A percentile compares a stretch with the other conserved stretches of the same genome.
phyloP scores from a whole-genome alignment of 2,888 invertebrate species.

The Sericinus montela region DNA sequence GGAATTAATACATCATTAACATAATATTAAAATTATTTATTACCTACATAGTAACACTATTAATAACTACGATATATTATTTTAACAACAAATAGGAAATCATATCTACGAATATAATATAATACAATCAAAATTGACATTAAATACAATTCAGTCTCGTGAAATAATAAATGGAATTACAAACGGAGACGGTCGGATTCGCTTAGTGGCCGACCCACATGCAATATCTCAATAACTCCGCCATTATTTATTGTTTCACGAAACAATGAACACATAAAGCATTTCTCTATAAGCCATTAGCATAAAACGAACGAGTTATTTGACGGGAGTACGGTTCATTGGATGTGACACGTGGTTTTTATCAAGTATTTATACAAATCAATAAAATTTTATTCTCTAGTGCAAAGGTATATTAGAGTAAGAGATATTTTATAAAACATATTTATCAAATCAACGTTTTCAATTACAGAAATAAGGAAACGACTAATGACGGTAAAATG shows the following conservation, averaged over 20 bases:
- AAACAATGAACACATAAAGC: constrained; percentile 70
- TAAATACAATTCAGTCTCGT: constrained; percentile 23
- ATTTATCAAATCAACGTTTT: no score
- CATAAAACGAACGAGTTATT: constrained; percentile 51
- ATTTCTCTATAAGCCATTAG: constrained; percentile 66
- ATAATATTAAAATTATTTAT: no score
- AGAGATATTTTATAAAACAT: no score
- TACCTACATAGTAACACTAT: no score
- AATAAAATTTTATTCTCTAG: no score
- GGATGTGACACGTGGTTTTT: not conserved
- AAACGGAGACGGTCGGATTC: constrained; percentile 31
- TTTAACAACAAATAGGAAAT: not conserved
- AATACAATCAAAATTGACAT: constrained; percentile 4
- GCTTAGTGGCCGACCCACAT: constrained; percentile 26
- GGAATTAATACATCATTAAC: no score
- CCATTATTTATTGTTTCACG: constrained; percentile 59
- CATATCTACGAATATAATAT: not conserved
- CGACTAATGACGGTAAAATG: no score
- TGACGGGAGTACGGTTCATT: constrained; percentile 1
- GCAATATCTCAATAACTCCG: constrained; percentile 35
- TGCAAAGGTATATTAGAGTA: no score
- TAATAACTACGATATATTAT: no score
- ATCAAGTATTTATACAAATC: no score
- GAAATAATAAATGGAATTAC: constrained; percentile 35
- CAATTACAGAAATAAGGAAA: no score